phyloP scores from a whole-genome alignment of 2,888 invertebrate species.

The Amorpha juglandis region DNA sequence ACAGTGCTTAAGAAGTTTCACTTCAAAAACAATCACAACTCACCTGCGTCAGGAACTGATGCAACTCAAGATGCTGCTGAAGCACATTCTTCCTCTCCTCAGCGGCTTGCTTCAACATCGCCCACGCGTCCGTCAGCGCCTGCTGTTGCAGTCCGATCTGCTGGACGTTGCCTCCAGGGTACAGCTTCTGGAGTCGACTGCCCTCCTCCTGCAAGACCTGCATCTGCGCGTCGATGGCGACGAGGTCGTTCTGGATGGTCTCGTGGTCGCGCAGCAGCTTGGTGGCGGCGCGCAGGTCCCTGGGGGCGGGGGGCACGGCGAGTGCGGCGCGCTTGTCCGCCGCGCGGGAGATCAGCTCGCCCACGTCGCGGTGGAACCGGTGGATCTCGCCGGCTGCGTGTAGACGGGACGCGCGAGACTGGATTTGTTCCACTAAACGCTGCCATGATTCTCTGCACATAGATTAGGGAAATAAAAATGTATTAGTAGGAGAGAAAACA shows the following conservation, averaged over 20 bases:
- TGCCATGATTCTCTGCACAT: conserved; percentile 90
- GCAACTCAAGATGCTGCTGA: conserved; percentile 94
- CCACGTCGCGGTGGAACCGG: conserved; percentile 97
- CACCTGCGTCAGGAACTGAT: conserved; percentile 90
- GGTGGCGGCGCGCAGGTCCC: conserved; percentile 94
- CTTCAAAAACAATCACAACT: too few relatives aligned
- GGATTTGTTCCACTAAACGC: conserved; percentile 92
- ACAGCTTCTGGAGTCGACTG: conserved; percentile 91
- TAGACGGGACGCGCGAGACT: conserved; percentile 93
- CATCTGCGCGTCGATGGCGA: conserved; percentile 90
- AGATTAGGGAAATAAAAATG: not conserved
- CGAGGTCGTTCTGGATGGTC: conserved; percentile 95
- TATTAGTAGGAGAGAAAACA: not conserved
- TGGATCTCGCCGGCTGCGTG: conserved; percentile 98
- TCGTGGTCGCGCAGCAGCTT: conserved; percentile 94
- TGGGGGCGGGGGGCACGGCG: conserved; percentile 87
- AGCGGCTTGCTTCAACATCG: conserved; percentile 91
- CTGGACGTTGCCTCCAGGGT: conserved; percentile 95
- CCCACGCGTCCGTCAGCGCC: conserved; percentile 94
- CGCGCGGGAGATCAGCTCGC: conserved; percentile 94
- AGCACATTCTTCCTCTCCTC: conserved; percentile 91
- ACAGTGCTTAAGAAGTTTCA: too few relatives aligned
- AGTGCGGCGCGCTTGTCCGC: conserved; percentile 94
- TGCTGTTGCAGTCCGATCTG: conserved; percentile 95
- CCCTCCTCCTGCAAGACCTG: conserved; percentile 96